Evolutionary conservation across 1,140 invertebrate genomes (phyloP), one percentile per base, ranked within the genome.

Genomic region (Odontomachus brunneus): DNA sequence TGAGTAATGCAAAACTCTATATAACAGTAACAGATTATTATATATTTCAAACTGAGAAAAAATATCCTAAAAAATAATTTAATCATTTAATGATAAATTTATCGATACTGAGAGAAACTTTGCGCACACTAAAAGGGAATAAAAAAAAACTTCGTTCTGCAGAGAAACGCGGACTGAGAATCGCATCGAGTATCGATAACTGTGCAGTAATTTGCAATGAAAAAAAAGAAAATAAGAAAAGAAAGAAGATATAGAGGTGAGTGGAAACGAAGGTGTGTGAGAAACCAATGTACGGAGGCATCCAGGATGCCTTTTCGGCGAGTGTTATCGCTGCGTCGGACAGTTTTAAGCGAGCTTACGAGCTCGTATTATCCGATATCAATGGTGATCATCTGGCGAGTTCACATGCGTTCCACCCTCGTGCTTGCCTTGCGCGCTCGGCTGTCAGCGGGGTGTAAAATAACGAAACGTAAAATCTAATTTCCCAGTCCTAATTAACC

Each of bases 331-430:
- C 69, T 26, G 24, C 49, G 63, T 78, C 75, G 57, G 72, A 81
- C 84, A 88, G 82, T 92, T 92, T 93, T 89, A 90, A 88, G 87
- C 72, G 71, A 88, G 86, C 85, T 92, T 91, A n/a, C n/a, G n/a
- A n/a, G n/a, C n/a, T n/a, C n/a, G n/a, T n/a, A 91, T 90, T 90
- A 91, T 86, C 62, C 86, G 87, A 74, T 92, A 93, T 92, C 91
- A 91, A 92, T 91, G 84, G 84, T 87, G 86, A 92, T 91, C 90
- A 92, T 91, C 89, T 92, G 89, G 89, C 85, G 82, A 91, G 87
- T 92, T 92, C 90, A 91, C 90, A 92, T 88, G 66, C 83, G 67
- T 85, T 60, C 33, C 66, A 15, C 33, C 33, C 57, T 59, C 66
- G 15, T 60, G 51, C 14, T 48, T 26, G 19, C 17, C 38, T n/a